A percentile compares a stretch with the other conserved stretches of the same genome.
Evolutionary conservation across 2,888 invertebrate species (phyloP).

Genomic region (Pyrocoelia pectoralis): DNA sequence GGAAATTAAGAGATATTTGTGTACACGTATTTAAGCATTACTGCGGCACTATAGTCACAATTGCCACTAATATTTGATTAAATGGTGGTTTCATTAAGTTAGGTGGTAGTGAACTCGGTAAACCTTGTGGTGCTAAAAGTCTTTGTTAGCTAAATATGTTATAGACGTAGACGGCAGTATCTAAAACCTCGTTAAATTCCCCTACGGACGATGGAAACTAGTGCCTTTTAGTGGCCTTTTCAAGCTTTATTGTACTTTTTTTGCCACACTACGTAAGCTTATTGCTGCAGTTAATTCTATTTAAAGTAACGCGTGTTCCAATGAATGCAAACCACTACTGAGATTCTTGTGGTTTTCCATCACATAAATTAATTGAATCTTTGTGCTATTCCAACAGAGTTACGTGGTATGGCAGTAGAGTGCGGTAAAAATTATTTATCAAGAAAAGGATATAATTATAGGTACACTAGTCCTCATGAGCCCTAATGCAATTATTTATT

Average conservation of each 20-base stretch:
- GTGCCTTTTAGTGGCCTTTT: conserved; percentile 25
- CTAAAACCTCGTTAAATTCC: conserved; percentile 28
- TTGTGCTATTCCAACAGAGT: no score
- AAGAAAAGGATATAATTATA: no score
- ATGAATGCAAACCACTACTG: no score
- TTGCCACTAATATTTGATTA: conserved; percentile 16
- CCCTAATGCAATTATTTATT: no score
- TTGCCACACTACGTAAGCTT: conserved; percentile 26
- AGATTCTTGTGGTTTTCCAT: no score
- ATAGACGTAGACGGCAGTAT: conserved; percentile 20
- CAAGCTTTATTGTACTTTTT: conserved; percentile 24
- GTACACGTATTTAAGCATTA: conserved; percentile 26
- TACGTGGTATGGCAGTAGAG: no score
- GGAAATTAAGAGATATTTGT: conserved; percentile 34
- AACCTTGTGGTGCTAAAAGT: conserved; percentile 10
- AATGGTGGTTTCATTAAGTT: conserved; percentile 26
- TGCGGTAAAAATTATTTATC: no score
- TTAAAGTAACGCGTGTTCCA: conserved; percentile 12
- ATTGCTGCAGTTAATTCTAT: conserved; percentile 22
- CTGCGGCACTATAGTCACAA: conserved; percentile 22
- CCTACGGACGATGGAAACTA: conserved; percentile 2
- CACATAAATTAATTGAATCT: no score
- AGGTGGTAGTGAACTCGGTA: conserved; percentile 10
- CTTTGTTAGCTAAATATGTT: conserved; percentile 23
- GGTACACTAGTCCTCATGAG: no score